Evolutionary conservation across 1,140 invertebrate genomes (phyloP), one percentile per base, ranked within the genome.

Genomic region (Drosophila chauvacae): DNA sequence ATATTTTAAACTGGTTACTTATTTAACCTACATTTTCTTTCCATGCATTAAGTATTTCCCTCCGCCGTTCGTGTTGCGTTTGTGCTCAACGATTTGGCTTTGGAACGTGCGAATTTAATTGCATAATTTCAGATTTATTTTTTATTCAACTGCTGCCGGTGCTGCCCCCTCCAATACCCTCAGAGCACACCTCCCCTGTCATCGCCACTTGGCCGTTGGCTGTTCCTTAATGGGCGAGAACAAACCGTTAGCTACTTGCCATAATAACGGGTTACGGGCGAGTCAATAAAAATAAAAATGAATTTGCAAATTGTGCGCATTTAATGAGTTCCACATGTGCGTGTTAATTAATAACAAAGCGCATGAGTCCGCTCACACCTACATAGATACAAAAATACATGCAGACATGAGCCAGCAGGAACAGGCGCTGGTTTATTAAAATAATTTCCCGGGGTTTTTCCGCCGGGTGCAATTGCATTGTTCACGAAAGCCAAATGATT

Each of bases 221-320:
- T 53, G 61, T 74, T 48, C 59, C 60, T 71, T 77, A 77, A 77
- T 63, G 53, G 47, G 58, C 44, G 37, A 57, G 35, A 57, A 60
- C 68, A 77, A 72, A 80, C 73, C 66, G 72, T 63, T 72, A 66
- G 61, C 72, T 60, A 71, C 77, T 77, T 60, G 51, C 61, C 47
- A 59, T 71, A 56, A 55, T 65, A 53, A 47, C 59, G 35, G 47
- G 60, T 56, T 51, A 70, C 35, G 80, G 69, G 59, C 71, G 55
- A 78, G 69, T 84, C 84, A 81, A 88, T 88, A 86, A 86, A 85
- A 85, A 85, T 85, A 84, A 83, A 84, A 85, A 83, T 84, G 69
- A 88, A 90, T 84, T 84, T 68, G 77, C 66, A 78, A 90, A 84
- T 73, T 88, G 84, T 53, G 50, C 68, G 7, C 73, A 75, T 66